Conservation (phyloP, 2,797 vertebrate species). For the Euphonia xanthogaster region DNA sequence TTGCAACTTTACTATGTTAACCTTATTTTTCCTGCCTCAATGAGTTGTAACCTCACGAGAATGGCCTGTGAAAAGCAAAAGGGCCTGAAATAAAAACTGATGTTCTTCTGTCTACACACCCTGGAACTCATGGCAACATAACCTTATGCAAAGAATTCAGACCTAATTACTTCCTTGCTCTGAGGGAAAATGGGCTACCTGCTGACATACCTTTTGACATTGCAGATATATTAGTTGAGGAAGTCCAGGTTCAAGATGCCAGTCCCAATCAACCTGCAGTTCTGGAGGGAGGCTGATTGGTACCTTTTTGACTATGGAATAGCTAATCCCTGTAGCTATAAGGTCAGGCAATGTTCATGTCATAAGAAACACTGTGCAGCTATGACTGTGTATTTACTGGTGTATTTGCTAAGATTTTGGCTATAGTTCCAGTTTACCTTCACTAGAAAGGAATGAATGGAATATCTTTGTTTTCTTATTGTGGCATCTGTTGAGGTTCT, state of each 20-base stretch:
- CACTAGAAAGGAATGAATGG: background rate
- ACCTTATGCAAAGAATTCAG: background rate
- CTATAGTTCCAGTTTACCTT: background rate
- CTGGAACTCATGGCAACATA: background rate
- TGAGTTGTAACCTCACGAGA: background rate
- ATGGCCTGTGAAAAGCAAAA: background rate
- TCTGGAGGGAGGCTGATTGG: background rate
- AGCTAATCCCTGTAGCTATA: background rate
- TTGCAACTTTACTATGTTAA: background rate
- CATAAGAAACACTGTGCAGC: background rate
- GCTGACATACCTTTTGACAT: background rate
- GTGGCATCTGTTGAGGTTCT: background rate
- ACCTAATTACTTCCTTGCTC: background rate
- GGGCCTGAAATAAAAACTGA: background rate
- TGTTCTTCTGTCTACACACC: background rate
- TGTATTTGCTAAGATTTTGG: background rate
- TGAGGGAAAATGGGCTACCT: background rate
- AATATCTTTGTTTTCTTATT: background rate
- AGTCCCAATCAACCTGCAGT: background rate
- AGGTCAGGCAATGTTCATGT: background rate
- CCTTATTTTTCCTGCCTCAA: background rate
- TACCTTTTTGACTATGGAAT: background rate
- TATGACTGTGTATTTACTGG: background rate
- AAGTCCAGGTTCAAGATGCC: background rate
- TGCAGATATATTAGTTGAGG: background rate